Percentiles rank a stretch among this genome's conserved stretches.
Evolutionary conservation across 2,113 vertebrate genomes (phyloP).

Genomic region (Campylorhamphus procurvoides): DNA sequence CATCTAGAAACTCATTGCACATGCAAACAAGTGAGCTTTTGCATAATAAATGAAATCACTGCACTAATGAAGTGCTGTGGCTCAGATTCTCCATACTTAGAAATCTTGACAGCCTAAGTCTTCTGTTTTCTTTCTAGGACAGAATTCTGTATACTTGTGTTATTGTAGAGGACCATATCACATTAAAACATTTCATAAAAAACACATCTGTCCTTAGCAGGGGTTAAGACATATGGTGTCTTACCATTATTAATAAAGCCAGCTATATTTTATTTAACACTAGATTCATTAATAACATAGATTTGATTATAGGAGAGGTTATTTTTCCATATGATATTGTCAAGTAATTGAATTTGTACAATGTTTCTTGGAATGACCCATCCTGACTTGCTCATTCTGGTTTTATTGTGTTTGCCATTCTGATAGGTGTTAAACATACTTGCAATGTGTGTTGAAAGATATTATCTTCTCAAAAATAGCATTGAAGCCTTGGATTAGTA

Average conservation of each 20-base stretch:
- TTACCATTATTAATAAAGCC: neutral
- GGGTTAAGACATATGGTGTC: neutral
- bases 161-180: neutral
- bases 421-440: neutral
- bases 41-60: neutral
- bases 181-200: neutral
- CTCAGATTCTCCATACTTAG: neutral
- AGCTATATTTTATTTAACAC: fast-evolving
- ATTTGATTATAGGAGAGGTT: neutral
- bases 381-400: neutral
- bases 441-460: neutral
- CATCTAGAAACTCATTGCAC: neutral
- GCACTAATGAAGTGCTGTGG: neutral
- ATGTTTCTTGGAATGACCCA: neutral
- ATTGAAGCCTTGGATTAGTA: neutral
- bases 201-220: neutral
- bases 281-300: neutral
- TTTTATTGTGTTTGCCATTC: neutral
- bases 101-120: neutral
- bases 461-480: neutral
- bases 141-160: neutral
- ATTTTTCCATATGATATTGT: neutral
- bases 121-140: neutral
- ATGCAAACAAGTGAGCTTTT: neutral
- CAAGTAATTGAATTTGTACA: neutral